These are phyloP conservation scores for Drosophila ironensis DNA, from an alignment of 1,140 invertebrate genomes.

Conservation along the genomic window DNA sequence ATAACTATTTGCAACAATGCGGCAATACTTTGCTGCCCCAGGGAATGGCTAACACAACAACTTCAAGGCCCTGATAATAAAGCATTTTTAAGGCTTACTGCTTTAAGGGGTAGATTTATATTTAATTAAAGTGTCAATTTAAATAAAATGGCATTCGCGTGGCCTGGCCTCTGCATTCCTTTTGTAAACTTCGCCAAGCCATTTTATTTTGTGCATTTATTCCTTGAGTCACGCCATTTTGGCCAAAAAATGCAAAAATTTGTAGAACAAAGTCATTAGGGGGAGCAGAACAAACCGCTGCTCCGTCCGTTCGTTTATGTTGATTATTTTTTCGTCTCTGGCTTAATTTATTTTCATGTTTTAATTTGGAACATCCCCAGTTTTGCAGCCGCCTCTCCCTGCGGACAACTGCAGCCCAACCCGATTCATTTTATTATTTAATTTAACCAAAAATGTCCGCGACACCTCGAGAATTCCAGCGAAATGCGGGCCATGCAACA, in stretches of 20 bases:
- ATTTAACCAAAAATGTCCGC: slow-evolving; percentile 48
- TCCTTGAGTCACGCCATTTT: slow-evolving; percentile 41
- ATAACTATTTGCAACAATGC: slow-evolving; percentile 28
- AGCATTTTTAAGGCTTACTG: no score
- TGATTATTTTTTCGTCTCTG: not conserved
- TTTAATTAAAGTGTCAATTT: not conserved
- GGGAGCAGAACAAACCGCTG: slow-evolving; percentile 37
- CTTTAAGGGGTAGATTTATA: no score
- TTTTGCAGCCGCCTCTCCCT: not conserved
- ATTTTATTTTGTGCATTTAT: slow-evolving; percentile 14
- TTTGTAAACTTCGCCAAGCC: not conserved
- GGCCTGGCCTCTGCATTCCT: not conserved
- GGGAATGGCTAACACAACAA: no score
- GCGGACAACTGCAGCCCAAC: not conserved
- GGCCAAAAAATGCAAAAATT: slow-evolving; percentile 16
- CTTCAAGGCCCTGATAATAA: no score
- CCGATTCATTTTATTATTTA: slow-evolving; percentile 33
- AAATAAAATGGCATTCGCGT: slow-evolving; percentile 9
- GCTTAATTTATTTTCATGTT: slow-evolving; percentile 42
- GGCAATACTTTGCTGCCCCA: slow-evolving; percentile 10
- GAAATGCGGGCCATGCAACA: slow-evolving; percentile 27
- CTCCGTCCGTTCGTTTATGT: not conserved
- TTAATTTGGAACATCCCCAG: slow-evolving; percentile 27
- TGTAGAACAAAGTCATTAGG: slow-evolving; percentile 55
- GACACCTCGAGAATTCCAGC: slow-evolving; percentile 48